Conservation (phyloP, 2,888 invertebrate genomes). For the Conops quadrifasciatus region DNA sequence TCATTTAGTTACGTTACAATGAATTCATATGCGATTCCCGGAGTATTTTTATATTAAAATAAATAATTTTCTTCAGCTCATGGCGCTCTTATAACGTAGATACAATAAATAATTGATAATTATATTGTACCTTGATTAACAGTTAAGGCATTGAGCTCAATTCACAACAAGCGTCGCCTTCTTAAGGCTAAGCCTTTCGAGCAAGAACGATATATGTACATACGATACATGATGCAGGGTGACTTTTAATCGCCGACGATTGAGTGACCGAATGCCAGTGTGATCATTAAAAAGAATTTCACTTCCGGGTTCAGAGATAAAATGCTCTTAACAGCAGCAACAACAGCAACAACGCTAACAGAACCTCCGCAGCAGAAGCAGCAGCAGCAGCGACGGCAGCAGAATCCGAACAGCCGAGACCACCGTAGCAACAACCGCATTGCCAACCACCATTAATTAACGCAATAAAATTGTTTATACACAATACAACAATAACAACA, state of each 20-base stretch:
- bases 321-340: neutral
- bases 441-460: slow-evolving; percentile 1
- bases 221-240: neutral
- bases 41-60: neutral
- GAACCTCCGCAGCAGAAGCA: no score
- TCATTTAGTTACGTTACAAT: neutral
- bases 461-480: slow-evolving; percentile 3
- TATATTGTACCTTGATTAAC: no score
- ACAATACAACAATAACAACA: neutral
- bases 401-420: no score
- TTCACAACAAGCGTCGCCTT: no score
- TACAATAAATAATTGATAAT: neutral
- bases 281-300: slow-evolving; percentile 15
- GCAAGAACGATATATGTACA: no score
- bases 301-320: slow-evolving; percentile 14
- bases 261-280: neutral
- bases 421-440: neutral
- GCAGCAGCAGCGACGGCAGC: no score
- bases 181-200: no score
- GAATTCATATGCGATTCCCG: neutral
- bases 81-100: neutral
- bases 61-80: neutral
- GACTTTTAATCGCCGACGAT: neutral
- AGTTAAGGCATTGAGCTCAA: no score
- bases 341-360: no score